Evolutionary conservation across 2,797 vertebrate species (phyloP).

Genomic region (Argyrosomus regius): DNA sequence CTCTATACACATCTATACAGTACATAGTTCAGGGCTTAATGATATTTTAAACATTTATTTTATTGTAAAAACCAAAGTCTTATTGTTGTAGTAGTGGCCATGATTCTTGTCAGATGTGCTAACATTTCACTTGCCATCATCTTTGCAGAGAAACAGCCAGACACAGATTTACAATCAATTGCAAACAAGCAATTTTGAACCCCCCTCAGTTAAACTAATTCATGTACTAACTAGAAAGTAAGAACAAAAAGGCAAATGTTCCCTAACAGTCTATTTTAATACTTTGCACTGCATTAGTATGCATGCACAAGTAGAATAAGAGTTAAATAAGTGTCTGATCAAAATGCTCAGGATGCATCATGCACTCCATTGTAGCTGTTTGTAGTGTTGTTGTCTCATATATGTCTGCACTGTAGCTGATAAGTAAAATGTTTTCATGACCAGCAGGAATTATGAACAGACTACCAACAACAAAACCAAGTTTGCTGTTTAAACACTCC

Average conservation of each 20-base stretch:
- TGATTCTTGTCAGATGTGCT: slow-evolving; percentile 10
- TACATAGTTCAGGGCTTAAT: slow-evolving; percentile 35
- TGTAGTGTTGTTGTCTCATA: not conserved
- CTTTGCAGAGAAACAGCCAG: slow-evolving; percentile 1
- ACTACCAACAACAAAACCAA: slow-evolving; percentile 43
- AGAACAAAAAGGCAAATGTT: slow-evolving; percentile 34
- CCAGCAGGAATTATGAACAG: slow-evolving; percentile 29
- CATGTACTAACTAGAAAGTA: not conserved
- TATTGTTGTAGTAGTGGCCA: slow-evolving; percentile 8
- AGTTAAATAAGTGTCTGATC: not conserved
- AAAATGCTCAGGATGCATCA: slow-evolving; percentile 13
- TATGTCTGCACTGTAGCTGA: slow-evolving; percentile 15
- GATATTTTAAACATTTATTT: slow-evolving; percentile 22
- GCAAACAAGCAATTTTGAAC: slow-evolving; percentile 31
- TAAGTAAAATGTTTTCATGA: slow-evolving; percentile 40
- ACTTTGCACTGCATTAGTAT: slow-evolving; percentile 32
- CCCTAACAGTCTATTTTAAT: slow-evolving; percentile 18
- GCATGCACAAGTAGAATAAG: slow-evolving; percentile 36
- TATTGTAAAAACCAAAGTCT: slow-evolving; percentile 15
- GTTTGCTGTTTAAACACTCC: slow-evolving; percentile 59
- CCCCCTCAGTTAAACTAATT: slow-evolving; percentile 15
- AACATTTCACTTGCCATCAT: slow-evolving; percentile 26
- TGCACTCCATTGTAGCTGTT: not conserved
- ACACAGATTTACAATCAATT: slow-evolving; percentile 30
- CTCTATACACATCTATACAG: slow-evolving; percentile 52